These are phyloP conservation scores for Heliconius hermathena DNA, from an alignment of 1,140 invertebrate genomes.

Conservation along the genomic window DNA sequence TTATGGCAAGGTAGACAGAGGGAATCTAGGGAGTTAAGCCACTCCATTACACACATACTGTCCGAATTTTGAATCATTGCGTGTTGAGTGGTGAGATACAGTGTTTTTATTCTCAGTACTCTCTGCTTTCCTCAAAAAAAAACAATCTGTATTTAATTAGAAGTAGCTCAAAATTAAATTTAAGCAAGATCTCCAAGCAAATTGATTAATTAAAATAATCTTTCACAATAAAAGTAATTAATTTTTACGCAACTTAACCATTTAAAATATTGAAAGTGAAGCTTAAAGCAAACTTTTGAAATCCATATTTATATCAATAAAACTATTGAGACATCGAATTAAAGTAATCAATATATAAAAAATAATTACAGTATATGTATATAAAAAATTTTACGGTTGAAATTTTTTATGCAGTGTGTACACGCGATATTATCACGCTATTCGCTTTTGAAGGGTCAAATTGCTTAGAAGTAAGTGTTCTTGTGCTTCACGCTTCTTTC, in stretches of 20 bases:
- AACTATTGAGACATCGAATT: constrained; percentile 52
- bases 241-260: constrained; percentile 22
- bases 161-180: not conserved
- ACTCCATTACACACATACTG: no score
- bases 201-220: constrained; percentile 18
- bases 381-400: constrained; percentile 46
- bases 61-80: no score
- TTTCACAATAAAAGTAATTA: constrained; percentile 23
- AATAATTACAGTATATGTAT: constrained; percentile 47
- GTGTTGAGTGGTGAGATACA: no score
- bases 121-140: no score
- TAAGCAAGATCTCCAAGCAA: not conserved
- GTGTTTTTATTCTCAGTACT: no score
- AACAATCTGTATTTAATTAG: constrained; percentile 1
- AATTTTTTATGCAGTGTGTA: constrained; percentile 58
- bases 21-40: no score
- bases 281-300: constrained; percentile 63
- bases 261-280: constrained; percentile 49
- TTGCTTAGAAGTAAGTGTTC: constrained; percentile 27
- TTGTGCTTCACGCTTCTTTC: constrained; percentile 36
- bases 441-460: constrained; percentile 45
- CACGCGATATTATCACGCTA: constrained; percentile 54
- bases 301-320: constrained; percentile 48
- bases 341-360: constrained; percentile 47
- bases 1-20: no score